phyloP scores from a whole-genome alignment of 2,113 vertebrate genomes.

The human (Homo sapiens) region DNA sequence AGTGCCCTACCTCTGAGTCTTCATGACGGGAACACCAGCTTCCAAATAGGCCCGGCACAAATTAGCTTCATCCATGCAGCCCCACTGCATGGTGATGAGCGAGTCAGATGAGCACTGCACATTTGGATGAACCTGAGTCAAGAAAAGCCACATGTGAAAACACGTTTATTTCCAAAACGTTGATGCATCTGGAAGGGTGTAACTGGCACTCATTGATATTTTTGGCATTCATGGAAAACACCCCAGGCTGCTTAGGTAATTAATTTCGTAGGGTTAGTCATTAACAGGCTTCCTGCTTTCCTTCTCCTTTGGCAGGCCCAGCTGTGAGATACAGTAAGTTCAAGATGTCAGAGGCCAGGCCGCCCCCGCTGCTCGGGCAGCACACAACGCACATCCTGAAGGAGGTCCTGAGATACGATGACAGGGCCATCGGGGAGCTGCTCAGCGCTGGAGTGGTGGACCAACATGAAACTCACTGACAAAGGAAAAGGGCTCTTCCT shows the following conservation, averaged over 20 bases:
- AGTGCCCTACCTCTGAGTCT: not conserved
- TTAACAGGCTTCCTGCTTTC: slow-evolving; percentile 54
- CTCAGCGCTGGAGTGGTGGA: slow-evolving; percentile 84
- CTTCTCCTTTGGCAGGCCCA: slow-evolving; percentile 86
- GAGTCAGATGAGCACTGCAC: not conserved
- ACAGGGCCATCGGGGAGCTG: slow-evolving; percentile 85
- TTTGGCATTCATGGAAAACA: slow-evolving; percentile 15
- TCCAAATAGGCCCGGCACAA: not conserved
- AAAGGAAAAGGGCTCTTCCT: slow-evolving; percentile 52
- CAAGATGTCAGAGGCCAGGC: slow-evolving; percentile 80
- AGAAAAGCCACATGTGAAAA: not conserved
- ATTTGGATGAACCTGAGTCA: not conserved
- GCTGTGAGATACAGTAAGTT: slow-evolving; percentile 94
- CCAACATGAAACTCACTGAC: slow-evolving; percentile 88
- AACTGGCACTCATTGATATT: slow-evolving; percentile 1
- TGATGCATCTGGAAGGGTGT: not conserved
- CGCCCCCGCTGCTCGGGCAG: slow-evolving; percentile 93
- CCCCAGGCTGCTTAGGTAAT: slow-evolving; percentile 37
- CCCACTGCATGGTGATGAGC: too few species aligned
- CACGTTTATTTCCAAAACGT: not conserved
- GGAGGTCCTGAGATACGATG: slow-evolving; percentile 86
- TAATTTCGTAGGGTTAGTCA: slow-evolving; percentile 43
- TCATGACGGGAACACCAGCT: not conserved
- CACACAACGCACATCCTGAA: slow-evolving; percentile 92
- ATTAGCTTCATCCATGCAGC: not conserved